Evolutionary conservation across 2,797 vertebrate species (phyloP).

Genomic region (Argentina silus): DNA sequence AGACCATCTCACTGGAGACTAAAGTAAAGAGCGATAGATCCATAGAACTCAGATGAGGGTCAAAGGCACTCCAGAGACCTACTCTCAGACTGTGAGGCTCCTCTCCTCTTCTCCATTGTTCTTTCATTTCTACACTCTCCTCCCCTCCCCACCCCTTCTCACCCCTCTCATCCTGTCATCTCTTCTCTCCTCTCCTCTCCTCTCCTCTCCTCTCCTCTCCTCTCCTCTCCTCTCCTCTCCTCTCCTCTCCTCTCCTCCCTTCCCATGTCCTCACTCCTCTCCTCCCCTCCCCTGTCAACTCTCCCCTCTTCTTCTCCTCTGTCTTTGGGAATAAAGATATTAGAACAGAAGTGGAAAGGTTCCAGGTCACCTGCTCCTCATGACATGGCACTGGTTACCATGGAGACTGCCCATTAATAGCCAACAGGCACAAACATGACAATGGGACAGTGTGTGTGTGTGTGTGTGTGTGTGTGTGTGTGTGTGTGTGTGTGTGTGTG

Average conservation of each 20-base stretch:
- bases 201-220: not conserved
- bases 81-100: not conserved
- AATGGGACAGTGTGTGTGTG: constrained; percentile 48
- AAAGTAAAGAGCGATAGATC: constrained; percentile 19
- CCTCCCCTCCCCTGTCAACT: not conserved
- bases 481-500: constrained; percentile 29
- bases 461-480: constrained; percentile 30
- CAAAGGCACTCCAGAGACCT: constrained; percentile 35
- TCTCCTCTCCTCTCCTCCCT: not conserved
- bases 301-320: not conserved
- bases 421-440: constrained; percentile 64
- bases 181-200: not conserved
- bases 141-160: too few relatives aligned
- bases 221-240: not conserved
- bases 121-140: too few relatives aligned
- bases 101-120: not conserved
- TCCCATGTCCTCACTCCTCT: not conserved
- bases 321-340: constrained; percentile 7
- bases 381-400: constrained; percentile 75
- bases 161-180: not conserved
- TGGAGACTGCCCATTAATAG: constrained; percentile 78
- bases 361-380: constrained; percentile 73
- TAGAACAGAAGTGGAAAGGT: constrained; percentile 53
- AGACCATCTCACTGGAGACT: constrained; percentile 1
- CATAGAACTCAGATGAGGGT: constrained; percentile 39